A percentile compares a stretch with the other conserved stretches of the same genome.
These are phyloP conservation scores for Caranx melampygus DNA, from an alignment of 2,113 vertebrate genomes.

Conservation along the genomic window DNA sequence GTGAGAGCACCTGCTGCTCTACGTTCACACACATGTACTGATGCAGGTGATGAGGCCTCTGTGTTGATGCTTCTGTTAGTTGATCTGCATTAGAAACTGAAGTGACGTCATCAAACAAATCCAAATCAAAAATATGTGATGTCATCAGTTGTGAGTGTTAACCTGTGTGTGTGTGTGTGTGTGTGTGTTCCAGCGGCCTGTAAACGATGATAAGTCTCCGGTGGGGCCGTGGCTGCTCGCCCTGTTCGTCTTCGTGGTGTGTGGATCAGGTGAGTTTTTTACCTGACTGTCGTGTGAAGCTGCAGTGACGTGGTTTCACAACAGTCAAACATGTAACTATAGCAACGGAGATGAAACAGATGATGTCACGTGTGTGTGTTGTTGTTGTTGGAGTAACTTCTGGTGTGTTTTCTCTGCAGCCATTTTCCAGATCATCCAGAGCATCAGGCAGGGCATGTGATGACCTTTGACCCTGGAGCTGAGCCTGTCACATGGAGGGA, in stretches of 20 bases:
- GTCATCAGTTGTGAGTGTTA: too few relatives aligned
- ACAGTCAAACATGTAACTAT: too few relatives aligned
- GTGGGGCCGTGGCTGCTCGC: conserved; percentile 85
- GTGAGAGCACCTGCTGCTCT: too few relatives aligned
- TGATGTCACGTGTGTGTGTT: too few relatives aligned
- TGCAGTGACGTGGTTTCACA: not conserved
- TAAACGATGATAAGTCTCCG: conserved; percentile 82
- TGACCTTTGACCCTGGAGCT: conserved; percentile 46
- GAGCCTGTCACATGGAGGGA: conserved; percentile 20
- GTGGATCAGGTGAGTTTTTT: conserved; percentile 82
- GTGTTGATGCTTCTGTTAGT: too few relatives aligned
- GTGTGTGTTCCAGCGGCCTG: conserved; percentile 63
- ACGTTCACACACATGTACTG: too few relatives aligned
- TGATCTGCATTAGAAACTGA: too few relatives aligned
- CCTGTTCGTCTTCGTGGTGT: conserved; percentile 85
- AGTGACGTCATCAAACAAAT: too few relatives aligned
- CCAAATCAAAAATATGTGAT: too few relatives aligned
- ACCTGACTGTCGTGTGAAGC: not conserved
- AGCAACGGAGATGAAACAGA: too few relatives aligned
- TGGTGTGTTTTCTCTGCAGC: conserved; percentile 62
- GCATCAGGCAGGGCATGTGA: conserved; percentile 86
- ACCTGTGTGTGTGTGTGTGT: not conserved
- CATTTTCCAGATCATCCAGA: conserved; percentile 89
- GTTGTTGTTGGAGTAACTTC: not conserved
- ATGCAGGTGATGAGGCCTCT: too few relatives aligned